phyloP scores from a whole-genome alignment of 23 tunicate genomes.

The Trididemnum nubilum region DNA sequence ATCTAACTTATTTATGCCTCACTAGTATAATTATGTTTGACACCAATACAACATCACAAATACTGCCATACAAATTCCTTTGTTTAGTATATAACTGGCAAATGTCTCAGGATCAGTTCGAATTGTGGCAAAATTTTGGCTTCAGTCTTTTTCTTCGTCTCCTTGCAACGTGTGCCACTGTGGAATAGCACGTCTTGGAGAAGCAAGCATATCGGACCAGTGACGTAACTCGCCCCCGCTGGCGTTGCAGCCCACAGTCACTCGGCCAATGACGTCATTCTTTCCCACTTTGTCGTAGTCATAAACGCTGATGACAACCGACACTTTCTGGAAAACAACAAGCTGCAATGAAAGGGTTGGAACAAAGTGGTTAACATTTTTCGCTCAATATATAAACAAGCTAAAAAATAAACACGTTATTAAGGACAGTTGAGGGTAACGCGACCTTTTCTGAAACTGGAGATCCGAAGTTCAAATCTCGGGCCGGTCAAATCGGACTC shows the following conservation, averaged over 20 bases:
- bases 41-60: too few relatives aligned
- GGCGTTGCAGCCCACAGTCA: constrained; percentile 87
- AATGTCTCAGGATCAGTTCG: too few relatives aligned
- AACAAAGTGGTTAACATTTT: background rate
- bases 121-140: too few relatives aligned
- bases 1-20: too few relatives aligned
- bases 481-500: background rate
- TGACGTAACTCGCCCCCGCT: constrained; percentile 96
- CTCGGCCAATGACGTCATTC: constrained; percentile 92
- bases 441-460: too few relatives aligned
- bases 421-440: too few relatives aligned
- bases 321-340: constrained; percentile 84
- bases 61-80: too few relatives aligned
- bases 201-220: constrained; percentile 99
- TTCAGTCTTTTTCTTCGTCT: background rate
- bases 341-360: too few relatives aligned
- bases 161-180: constrained; percentile 94
- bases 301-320: constrained; percentile 86
- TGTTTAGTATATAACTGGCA: too few relatives aligned
- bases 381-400: background rate
- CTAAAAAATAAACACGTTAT: too few relatives aligned
- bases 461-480: background rate
- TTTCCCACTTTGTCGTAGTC: constrained; percentile 99
- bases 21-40: too few relatives aligned
- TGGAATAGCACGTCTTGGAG: constrained; percentile 95